Conservation (phyloP, 2,888 invertebrate species). For the Eurytoma californica region DNA sequence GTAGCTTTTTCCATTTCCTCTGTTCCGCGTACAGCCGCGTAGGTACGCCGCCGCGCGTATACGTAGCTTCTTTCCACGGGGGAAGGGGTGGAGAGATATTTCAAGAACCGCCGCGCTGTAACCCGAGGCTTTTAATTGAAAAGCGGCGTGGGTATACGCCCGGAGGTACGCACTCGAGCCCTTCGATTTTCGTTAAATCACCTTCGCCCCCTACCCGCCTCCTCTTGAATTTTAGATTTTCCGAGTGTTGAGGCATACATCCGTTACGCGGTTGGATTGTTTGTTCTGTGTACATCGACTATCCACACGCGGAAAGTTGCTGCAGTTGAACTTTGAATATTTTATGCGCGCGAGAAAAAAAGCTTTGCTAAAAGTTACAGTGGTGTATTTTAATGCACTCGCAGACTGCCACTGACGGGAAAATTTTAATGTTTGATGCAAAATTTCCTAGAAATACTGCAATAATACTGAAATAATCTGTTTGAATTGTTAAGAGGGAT, state of each 20-base stretch:
- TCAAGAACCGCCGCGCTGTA: slow-evolving; percentile 4
- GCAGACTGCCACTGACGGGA: too few relatives aligned
- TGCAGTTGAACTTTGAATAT: slow-evolving; percentile 1
- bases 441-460: background rate
- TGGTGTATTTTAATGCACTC: too few relatives aligned
- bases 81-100: background rate
- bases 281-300: background rate
- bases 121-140: slow-evolving; percentile 63
- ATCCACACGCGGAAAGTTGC: background rate
- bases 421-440: background rate
- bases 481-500: too few relatives aligned
- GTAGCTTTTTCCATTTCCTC: slow-evolving; percentile 61
- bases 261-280: slow-evolving; percentile 18
- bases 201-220: slow-evolving; percentile 16
- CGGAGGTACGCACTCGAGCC: background rate
- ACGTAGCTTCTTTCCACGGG: too few relatives aligned
- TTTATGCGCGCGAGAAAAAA: background rate
- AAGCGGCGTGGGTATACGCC: slow-evolving; percentile 26
- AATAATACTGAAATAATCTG: too few relatives aligned
- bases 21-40: background rate
- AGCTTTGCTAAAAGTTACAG: background rate
- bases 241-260: slow-evolving; percentile 28
- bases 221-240: too few relatives aligned
- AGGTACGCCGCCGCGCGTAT: too few relatives aligned
- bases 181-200: slow-evolving; percentile 52